These are phyloP conservation scores for Sesamia inferens DNA, from an alignment of 2,888 invertebrate species.

Conservation along the genomic window DNA sequence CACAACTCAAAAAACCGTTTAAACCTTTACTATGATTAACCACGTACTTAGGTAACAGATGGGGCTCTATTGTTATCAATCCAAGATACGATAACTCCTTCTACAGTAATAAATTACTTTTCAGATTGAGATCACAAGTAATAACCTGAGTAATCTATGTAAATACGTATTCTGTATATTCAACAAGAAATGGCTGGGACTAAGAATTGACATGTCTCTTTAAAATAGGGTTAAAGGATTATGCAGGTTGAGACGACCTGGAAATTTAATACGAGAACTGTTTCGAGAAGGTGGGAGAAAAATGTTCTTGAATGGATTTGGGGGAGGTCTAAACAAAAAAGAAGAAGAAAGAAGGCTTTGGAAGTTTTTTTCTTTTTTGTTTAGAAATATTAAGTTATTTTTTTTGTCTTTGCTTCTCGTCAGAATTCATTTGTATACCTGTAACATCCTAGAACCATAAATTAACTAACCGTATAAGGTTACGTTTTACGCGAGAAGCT, in stretches of 20 bases:
- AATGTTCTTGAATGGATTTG: neutral
- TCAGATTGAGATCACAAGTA: slow-evolving; percentile 36
- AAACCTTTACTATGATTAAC: neutral
- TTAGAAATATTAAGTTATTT: neutral
- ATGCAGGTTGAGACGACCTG: neutral
- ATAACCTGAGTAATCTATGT: slow-evolving; percentile 44
- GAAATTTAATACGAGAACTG: neutral
- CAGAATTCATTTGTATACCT: neutral
- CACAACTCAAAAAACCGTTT: slow-evolving; percentile 3
- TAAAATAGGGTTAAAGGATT: neutral
- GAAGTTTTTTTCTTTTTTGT: too few species aligned
- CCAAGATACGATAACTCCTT: slow-evolving; percentile 28
- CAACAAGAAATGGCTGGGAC: neutral
- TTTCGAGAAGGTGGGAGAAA: neutral
- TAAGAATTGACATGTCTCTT: slow-evolving; percentile 1
- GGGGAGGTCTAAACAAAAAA: neutral
- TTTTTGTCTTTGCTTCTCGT: too few species aligned
- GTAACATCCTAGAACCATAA: neutral
- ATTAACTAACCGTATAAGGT: neutral
- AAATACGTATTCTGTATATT: slow-evolving; percentile 36
- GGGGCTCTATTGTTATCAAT: slow-evolving; percentile 34
- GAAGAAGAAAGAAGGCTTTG: too few species aligned
- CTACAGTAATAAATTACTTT: slow-evolving; percentile 45
- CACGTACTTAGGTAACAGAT: slow-evolving; percentile 9
- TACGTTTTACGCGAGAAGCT: neutral